Evolutionary conservation across 2,113 vertebrate species (phyloP).

Genomic region (Prinia subflava): DNA sequence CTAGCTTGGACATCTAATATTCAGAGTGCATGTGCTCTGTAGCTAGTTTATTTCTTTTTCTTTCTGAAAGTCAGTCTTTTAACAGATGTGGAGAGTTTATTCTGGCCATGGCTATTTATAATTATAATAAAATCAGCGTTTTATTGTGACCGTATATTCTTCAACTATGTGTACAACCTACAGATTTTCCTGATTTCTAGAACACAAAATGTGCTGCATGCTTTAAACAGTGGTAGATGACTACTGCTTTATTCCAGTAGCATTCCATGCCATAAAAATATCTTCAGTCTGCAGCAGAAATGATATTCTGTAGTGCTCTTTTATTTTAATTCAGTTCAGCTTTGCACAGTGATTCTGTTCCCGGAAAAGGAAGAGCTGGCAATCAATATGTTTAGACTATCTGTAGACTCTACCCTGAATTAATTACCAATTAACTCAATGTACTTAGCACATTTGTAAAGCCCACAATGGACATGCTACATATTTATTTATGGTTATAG

Average conservation of each 20-base stretch:
- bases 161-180: not conserved
- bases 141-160: not conserved
- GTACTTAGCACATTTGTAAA: conserved; percentile 44
- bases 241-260: not conserved
- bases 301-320: not conserved
- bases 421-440: conserved; percentile 47
- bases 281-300: conserved; percentile 2
- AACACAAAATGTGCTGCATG: not conserved
- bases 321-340: conserved; percentile 18
- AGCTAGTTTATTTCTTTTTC: not conserved
- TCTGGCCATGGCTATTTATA: not conserved
- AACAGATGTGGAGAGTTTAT: not conserved
- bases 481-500: conserved; percentile 17
- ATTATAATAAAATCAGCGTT: not conserved
- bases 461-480: not conserved
- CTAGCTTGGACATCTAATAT: not conserved
- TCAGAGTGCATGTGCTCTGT: not conserved
- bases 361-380: conserved; percentile 15
- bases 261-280: not conserved
- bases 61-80: not conserved
- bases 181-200: not conserved
- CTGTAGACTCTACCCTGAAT: conserved; percentile 14
- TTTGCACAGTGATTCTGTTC: not conserved
- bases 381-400: conserved; percentile 52
- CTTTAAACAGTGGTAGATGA: not conserved